phyloP scores from a whole-genome alignment of 2,113 vertebrate species.

The Sphaerodactylus townsendi region DNA sequence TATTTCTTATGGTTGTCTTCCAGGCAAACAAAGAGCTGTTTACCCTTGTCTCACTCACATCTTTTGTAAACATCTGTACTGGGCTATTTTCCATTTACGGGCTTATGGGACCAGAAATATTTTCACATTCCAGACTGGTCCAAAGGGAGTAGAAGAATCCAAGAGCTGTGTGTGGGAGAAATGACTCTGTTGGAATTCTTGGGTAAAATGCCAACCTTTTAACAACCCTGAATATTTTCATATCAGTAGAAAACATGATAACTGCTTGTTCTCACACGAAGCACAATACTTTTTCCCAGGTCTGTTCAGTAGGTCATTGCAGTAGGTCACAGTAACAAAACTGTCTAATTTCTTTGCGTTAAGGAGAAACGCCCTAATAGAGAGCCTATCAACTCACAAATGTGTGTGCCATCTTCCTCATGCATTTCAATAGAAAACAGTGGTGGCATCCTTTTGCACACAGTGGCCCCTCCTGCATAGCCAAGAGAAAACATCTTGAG shows the following conservation, averaged over 20 bases:
- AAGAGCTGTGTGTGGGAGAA: conserved; percentile 48
- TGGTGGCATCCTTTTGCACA: conserved; percentile 11
- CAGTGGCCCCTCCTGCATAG: too few relatives aligned
- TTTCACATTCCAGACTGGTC: neutral
- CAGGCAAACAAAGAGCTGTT: conserved; percentile 10
- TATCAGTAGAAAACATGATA: conserved; percentile 46
- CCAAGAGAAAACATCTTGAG: too few relatives aligned
- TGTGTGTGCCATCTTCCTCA: neutral
- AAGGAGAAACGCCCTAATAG: conserved; percentile 27
- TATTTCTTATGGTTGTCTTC: neutral
- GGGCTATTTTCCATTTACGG: conserved; percentile 47
- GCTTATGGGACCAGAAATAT: conserved; percentile 35
- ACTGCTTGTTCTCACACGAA: neutral
- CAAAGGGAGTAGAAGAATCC: conserved; percentile 41
- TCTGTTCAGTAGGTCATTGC: neutral
- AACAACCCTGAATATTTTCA: conserved; percentile 42
- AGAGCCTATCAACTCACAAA: neutral
- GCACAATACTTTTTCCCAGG: neutral
- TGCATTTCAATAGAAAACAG: neutral
- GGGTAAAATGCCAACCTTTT: conserved; percentile 29
- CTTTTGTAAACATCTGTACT: conserved; percentile 26
- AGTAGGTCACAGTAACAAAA: neutral
- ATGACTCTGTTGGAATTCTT: conserved; percentile 1
- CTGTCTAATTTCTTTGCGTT: neutral
- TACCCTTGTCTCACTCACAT: conserved; percentile 15